A percentile compares a stretch with the other conserved stretches of the same genome.
Evolutionary conservation across 2,113 vertebrate species (phyloP).

Genomic region (Sylvietta virens): DNA sequence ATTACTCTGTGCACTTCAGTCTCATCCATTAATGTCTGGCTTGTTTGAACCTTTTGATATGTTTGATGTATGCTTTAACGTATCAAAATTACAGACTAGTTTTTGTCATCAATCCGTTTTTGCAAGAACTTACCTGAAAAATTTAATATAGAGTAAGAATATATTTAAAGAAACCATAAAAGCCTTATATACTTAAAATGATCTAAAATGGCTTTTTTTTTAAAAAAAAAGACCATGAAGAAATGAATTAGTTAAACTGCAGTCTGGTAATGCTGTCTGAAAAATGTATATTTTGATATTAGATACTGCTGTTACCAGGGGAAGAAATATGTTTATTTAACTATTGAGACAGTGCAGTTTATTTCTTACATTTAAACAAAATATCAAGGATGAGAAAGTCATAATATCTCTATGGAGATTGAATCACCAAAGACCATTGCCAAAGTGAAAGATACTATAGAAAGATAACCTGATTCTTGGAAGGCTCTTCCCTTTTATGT

Average conservation of each 20-base stretch:
- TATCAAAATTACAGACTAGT: neutral
- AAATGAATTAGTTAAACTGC: neutral
- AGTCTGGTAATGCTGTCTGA: neutral
- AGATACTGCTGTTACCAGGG: neutral
- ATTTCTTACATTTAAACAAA: neutral
- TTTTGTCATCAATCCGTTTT: neutral
- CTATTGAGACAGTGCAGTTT: neutral
- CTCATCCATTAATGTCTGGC: neutral
- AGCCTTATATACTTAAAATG: neutral
- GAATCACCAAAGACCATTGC: neutral
- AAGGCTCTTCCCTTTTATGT: neutral
- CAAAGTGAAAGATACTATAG: neutral
- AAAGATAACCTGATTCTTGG: neutral
- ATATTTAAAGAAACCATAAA: neutral
- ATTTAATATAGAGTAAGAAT: neutral
- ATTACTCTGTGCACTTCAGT: neutral
- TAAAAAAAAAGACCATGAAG: neutral
- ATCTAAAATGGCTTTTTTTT: neutral
- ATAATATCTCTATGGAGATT: neutral
- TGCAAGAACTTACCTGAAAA: neutral
- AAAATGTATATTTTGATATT: neutral
- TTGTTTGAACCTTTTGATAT: neutral
- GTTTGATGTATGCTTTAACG: neutral
- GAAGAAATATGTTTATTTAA: neutral
- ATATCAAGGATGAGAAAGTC: neutral